These are phyloP conservation scores for Euspilapteryx auroguttella DNA, from an alignment of 2,888 invertebrate species.

Conservation along the genomic window DNA sequence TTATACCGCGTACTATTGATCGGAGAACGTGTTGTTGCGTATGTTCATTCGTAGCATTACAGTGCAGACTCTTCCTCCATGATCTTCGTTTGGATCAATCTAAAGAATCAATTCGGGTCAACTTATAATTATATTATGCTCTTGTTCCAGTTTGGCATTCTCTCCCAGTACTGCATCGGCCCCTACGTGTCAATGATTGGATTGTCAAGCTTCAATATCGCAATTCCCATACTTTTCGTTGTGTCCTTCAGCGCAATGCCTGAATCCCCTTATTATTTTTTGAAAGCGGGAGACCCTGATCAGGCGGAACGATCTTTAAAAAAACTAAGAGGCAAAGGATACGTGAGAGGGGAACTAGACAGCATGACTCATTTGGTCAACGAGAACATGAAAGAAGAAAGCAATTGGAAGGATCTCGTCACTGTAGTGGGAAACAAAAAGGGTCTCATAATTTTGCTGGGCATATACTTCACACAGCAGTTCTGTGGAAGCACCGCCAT, in stretches of 20 bases:
- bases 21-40: no score
- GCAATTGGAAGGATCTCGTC: slow-evolving; percentile 49
- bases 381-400: slow-evolving; percentile 52
- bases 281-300: slow-evolving; percentile 45
- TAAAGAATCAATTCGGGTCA: no score
- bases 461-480: slow-evolving; percentile 64
- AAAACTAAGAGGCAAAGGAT: slow-evolving; percentile 55
- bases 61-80: no score
- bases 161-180: slow-evolving; percentile 63
- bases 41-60: no score
- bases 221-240: slow-evolving; percentile 58
- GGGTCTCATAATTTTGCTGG: slow-evolving; percentile 61
- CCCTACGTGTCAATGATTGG: slow-evolving; percentile 59
- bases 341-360: slow-evolving; percentile 57
- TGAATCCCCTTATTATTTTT: slow-evolving; percentile 66
- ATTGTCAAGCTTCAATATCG: slow-evolving; percentile 56
- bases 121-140: no score
- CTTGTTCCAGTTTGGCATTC: slow-evolving; percentile 56
- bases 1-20: no score
- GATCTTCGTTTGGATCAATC: no score
- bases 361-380: slow-evolving; percentile 52
- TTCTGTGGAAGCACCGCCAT: slow-evolving; percentile 64
- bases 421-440: slow-evolving; percentile 47
- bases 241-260: slow-evolving; percentile 63
- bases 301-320: slow-evolving; percentile 58